These are phyloP conservation scores for Copidosoma aretas DNA, from an alignment of 2,888 invertebrate species.

Conservation along the genomic window DNA sequence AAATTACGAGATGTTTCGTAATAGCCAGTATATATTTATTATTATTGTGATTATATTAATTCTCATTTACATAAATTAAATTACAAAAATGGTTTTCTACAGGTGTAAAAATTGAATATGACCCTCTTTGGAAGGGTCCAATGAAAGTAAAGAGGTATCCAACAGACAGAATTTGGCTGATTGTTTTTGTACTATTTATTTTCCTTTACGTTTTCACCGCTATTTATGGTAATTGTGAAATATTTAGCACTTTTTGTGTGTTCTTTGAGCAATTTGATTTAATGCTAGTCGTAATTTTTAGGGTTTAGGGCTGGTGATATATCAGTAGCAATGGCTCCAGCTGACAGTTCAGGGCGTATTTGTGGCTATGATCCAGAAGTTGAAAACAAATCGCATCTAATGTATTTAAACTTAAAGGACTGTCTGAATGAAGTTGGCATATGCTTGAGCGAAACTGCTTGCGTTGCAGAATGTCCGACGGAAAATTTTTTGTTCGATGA, in stretches of 20 bases:
- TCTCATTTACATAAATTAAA: neutral
- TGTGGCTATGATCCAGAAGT: constrained; percentile 29
- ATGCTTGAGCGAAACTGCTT: constrained; percentile 84
- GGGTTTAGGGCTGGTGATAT: constrained; percentile 21
- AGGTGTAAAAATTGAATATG: constrained; percentile 29
- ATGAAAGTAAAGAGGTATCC: constrained; percentile 10
- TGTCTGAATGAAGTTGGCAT: neutral
- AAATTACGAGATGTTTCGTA: too few species aligned
- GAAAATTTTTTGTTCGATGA: constrained; percentile 64
- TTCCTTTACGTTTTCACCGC: constrained; percentile 8
- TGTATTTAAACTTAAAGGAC: constrained; percentile 12
- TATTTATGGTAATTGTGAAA: constrained; percentile 10
- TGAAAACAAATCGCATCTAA: constrained; percentile 9
- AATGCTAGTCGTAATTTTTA: too few species aligned
- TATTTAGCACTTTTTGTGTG: neutral
- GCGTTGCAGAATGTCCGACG: constrained; percentile 76
- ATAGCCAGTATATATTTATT: too few species aligned
- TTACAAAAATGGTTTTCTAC: constrained; percentile 7
- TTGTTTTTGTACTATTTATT: constrained; percentile 14
- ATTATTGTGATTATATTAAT: too few species aligned
- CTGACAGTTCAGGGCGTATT: constrained; percentile 10
- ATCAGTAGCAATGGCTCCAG: neutral
- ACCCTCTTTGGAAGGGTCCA: constrained; percentile 33
- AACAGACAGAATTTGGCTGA: constrained; percentile 28
- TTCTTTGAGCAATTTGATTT: neutral